These are phyloP conservation scores for Pterois miles DNA, from an alignment of 2,797 vertebrate species.

Conservation along the genomic window DNA sequence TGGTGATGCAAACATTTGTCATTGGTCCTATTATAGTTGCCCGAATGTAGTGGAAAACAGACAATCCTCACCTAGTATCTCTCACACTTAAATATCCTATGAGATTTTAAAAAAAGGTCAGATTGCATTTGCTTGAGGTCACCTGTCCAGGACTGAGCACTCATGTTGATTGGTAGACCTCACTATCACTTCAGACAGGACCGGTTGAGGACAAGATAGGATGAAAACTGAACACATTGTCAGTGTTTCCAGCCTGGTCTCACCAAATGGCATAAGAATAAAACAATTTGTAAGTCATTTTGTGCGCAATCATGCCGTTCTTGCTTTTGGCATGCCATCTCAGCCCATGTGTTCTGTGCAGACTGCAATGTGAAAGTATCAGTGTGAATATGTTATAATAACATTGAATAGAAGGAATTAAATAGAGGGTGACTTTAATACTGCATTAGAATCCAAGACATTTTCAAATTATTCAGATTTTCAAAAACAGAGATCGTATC, in stretches of 20 bases:
- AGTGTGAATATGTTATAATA: background rate
- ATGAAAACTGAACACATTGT: background rate
- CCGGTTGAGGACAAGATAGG: background rate
- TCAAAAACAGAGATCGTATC: background rate
- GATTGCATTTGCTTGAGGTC: conserved; percentile 1
- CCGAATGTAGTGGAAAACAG: background rate
- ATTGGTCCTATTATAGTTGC: background rate
- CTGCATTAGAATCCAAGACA: background rate
- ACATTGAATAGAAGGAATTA: background rate
- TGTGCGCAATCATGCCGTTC: background rate
- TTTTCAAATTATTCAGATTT: background rate
- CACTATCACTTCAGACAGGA: background rate
- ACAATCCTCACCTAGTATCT: background rate
- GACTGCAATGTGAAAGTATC: too few relatives aligned
- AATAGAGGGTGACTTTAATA: background rate
- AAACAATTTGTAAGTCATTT: background rate
- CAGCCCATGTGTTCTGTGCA: background rate
- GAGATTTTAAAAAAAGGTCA: conserved; percentile 21
- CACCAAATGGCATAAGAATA: background rate
- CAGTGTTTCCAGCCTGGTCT: background rate
- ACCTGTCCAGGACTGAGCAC: background rate
- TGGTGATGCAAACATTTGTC: background rate
- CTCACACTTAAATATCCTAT: background rate
- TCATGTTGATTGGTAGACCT: background rate
- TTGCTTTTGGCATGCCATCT: background rate